A percentile compares a stretch with the other conserved stretches of the same genome.
These are phyloP conservation scores for Epinotia nisella DNA, from an alignment of 2,888 invertebrate species.

Conservation along the genomic window DNA sequence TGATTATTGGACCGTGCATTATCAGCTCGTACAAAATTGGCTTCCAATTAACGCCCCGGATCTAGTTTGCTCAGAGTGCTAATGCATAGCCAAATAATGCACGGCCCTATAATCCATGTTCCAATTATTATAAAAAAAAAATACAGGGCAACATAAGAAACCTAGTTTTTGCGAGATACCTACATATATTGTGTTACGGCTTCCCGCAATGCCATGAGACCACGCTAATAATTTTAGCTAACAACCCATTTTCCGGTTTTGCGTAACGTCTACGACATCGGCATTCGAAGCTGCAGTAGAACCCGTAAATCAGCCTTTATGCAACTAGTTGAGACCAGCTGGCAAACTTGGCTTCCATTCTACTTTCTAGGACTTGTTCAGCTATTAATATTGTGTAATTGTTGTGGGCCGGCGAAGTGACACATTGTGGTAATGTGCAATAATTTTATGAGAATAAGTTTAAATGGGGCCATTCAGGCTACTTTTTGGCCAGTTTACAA, in stretches of 20 bases:
- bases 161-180: too few relatives aligned
- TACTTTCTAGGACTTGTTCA: slow-evolving; percentile 42
- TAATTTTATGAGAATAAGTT: not conserved
- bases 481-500: not conserved
- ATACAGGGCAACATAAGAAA: too few relatives aligned
- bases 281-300: slow-evolving; percentile 32
- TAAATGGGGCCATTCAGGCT: not conserved
- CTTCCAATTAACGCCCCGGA: too few relatives aligned
- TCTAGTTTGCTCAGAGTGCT: too few relatives aligned
- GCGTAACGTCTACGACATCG: slow-evolving; percentile 31
- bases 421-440: slow-evolving; percentile 6
- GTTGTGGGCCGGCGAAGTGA: slow-evolving; percentile 47
- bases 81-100: too few relatives aligned
- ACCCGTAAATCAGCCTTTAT: slow-evolving; percentile 43
- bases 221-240: slow-evolving; percentile 19
- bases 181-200: too few relatives aligned
- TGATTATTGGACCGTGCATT: too few relatives aligned
- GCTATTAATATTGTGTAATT: slow-evolving; percentile 42
- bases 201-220: not conserved
- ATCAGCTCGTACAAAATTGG: too few relatives aligned
- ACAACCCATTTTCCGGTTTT: slow-evolving; percentile 30
- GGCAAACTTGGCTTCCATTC: slow-evolving; percentile 39
- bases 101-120: too few relatives aligned
- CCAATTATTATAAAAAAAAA: too few relatives aligned
- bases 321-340: slow-evolving; percentile 42